These are phyloP conservation scores for Lasioglossum leucozonium DNA, from an alignment of 2,888 invertebrate species.

Conservation along the genomic window DNA sequence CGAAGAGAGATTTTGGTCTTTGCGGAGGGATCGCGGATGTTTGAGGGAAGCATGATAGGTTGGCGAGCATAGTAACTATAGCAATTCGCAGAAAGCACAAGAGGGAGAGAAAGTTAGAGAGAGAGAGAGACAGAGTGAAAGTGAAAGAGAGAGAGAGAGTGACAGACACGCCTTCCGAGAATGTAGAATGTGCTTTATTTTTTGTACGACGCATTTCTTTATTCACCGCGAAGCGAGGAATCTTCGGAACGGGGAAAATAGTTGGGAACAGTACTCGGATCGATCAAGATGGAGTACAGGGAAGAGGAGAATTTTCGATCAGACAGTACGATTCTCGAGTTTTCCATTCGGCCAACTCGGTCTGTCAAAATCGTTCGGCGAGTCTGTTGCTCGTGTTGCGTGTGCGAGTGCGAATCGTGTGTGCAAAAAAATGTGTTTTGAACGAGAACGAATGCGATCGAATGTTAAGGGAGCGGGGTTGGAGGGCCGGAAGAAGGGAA, in stretches of 20 bases:
- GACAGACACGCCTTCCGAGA: slow-evolving; percentile 78
- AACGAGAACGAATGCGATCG: slow-evolving; percentile 1
- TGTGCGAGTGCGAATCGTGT: slow-evolving; percentile 16
- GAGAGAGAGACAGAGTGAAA: neutral
- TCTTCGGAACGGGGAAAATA: neutral
- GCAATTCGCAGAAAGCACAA: slow-evolving; percentile 18
- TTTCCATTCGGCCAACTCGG: too few species aligned
- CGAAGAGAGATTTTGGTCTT: slow-evolving; percentile 6
- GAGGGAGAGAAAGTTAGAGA: neutral
- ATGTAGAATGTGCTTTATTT: slow-evolving; percentile 82
- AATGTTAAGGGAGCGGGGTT: neutral
- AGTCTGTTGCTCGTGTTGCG: slow-evolving; percentile 50
- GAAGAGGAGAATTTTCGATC: too few species aligned
- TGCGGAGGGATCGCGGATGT: neutral
- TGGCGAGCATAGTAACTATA: slow-evolving; percentile 20
- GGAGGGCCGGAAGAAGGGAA: neutral
- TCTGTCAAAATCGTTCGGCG: slow-evolving; percentile 14
- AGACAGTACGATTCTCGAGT: too few species aligned
- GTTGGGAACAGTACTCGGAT: slow-evolving; percentile 2
- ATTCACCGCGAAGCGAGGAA: slow-evolving; percentile 47
- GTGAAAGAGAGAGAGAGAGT: neutral
- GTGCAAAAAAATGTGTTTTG: neutral
- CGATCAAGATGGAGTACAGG: too few species aligned
- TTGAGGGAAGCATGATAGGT: too few species aligned
- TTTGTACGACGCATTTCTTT: slow-evolving; percentile 75